Evolutionary conservation across 2,888 invertebrate species (phyloP), one percentile per base, ranked within the genome.

Genomic region (Parnassius apollo): DNA sequence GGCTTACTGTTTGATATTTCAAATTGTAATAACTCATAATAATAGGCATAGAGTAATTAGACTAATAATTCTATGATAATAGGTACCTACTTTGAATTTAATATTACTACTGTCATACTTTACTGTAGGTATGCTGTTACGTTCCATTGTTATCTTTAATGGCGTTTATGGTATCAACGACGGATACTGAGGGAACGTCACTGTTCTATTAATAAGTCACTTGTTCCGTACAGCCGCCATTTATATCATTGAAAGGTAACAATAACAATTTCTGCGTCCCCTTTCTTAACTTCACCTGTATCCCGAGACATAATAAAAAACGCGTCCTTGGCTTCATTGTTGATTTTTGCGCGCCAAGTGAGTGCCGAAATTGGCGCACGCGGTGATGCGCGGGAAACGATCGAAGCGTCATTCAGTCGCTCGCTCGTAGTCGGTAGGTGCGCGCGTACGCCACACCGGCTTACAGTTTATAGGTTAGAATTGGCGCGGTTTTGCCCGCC

Each of bases 341-440:
- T 81, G 65, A 68, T 70, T 68, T 89, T 87, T 86, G 86, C 90
- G 90, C 91, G 91, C 91, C 88, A 90, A 91, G 89, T 87, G 88
- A 76, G 75, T 83, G 84, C 85, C 86, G 83, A 88, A 89, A 87
- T 88, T 83, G 81, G 83, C 85, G 76, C 73, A 80, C 81, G 85
- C 78, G 83, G 78, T 78, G 71, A 75, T 76, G 75, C 75, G 89
- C 89, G 89, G 89, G 90, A 90, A 89, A 83, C 81, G 74, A n/a
- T n/a, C n/a, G n/a, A 70, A 75, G 84, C 72, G 75, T 64, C 49
- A 13, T 9, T 49, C 74, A 69, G 81, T 83, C 83, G 78, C 66
- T 83, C 83, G 78, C 66, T 73, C 73, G 73, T 75, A 77, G 75
- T 73, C 73, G 72, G 72, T 76, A 78, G 74, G 81, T 80, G 84